Percentiles rank a stretch among this genome's conserved stretches.
Conservation (phyloP, 2,888 invertebrate genomes). For the Spisula subtruncata region DNA sequence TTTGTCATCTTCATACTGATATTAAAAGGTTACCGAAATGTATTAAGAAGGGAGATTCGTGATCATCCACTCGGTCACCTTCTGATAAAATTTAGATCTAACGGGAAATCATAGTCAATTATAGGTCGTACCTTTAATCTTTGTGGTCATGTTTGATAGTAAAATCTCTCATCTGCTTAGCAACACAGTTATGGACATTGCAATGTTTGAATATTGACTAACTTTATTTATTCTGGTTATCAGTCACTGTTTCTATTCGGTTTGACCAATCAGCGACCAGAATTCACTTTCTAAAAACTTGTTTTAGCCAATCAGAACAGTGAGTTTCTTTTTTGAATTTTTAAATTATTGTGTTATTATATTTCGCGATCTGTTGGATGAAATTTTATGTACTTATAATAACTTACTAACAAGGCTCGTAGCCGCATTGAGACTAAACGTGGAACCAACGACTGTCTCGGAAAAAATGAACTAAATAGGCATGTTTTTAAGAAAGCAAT, state of each 20-base stretch:
- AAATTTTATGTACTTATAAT: no score
- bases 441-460: no score
- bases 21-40: neutral
- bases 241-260: neutral
- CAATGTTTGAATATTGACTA: neutral
- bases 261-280: neutral
- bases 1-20: neutral
- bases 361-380: no score
- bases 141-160: constrained; percentile 18
- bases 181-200: constrained; percentile 2
- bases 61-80: constrained; percentile 25
- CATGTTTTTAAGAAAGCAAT: no score
- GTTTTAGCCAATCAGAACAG: no score
- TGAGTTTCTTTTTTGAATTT: no score
- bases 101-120: constrained; percentile 33
- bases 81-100: constrained; percentile 22
- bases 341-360: no score
- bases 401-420: no score
- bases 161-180: constrained; percentile 9
- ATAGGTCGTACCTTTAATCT: constrained; percentile 9
- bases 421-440: no score
- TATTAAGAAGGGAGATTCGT: neutral
- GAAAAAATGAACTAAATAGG: no score
- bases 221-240: constrained; percentile 1
- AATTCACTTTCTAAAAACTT: neutral